Base-by-base conservation (phyloP, 2,797 vertebrate genomes). In the Sphenodon punctatus region DNA sequence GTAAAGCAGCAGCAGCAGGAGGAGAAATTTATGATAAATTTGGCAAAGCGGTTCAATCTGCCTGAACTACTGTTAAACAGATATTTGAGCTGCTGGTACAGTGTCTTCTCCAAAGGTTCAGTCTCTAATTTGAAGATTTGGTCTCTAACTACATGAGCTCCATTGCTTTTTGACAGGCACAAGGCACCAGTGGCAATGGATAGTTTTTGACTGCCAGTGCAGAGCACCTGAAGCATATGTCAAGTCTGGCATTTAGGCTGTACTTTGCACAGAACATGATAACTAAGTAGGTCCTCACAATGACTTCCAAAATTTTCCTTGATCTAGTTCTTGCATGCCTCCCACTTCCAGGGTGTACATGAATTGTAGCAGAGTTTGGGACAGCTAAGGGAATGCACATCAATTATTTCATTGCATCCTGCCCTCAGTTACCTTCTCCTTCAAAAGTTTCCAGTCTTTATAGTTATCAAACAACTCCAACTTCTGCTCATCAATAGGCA, bases 1-100 rank as follows among this genome's bases (percentile, higher is more conserved):
- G 46, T 78, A 87, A 91, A 89, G 67, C 39, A 65, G 7, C 25
- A 36, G 48, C 45, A 88, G 81, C 2, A 23, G 75, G n/a, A n/a
- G n/a, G n/a, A n/a, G n/a, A n/a, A n/a, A n/a, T 89, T 58, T 71
- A 32, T 23, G 65, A 15, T 56, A 55, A 67, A 5, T 56, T 67
- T n/a, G 43, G 1, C n/a, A 2, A 42, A 59, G 41, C 75, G 89
- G 43, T 8, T 48, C 61, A 58, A 58, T 42, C 15, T 79, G 6
- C 17, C 72, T 46, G 3, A 19, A 79, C 49, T 34, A 64, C 55
- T 27, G 5, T 75, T 65, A 75, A 42, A 43, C 5, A 34, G 7
- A 5, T 8, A 12, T 23, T 30, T 75, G 32, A 41, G 49, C n/a
- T 51, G 23, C 61, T 45, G 5, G 15, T 25, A n/a, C 38, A 27